Percentiles rank a stretch among this genome's conserved stretches.
phyloP scores from a whole-genome alignment of 2,113 vertebrate species.

The Melanerpes formicivorus region DNA sequence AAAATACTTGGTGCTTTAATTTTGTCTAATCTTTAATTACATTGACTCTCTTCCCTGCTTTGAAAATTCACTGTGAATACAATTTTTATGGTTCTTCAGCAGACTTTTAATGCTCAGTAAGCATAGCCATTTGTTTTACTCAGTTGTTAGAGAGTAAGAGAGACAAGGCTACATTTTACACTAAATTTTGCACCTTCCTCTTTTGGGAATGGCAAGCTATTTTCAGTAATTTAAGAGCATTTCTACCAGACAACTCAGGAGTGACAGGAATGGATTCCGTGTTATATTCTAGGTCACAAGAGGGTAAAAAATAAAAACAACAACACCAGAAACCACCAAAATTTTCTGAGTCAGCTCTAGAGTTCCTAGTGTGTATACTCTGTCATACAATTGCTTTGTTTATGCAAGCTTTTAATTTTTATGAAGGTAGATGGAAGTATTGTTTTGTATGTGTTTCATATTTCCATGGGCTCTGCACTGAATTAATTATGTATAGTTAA shows the following conservation, averaged over 20 bases:
- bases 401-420: not conserved
- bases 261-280: not conserved
- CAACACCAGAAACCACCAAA: not conserved
- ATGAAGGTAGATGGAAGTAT: not conserved
- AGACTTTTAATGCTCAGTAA: not conserved
- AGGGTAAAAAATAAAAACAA: not conserved
- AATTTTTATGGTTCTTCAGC: not conserved
- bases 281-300: not conserved
- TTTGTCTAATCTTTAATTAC: not conserved
- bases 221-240: slow-evolving; percentile 3
- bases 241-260: not conserved
- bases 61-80: not conserved
- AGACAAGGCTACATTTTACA: not conserved
- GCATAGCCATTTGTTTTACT: not conserved
- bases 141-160: not conserved
- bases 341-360: not conserved
- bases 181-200: slow-evolving; percentile 6
- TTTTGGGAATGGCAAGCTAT: not conserved
- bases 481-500: not conserved
- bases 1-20: not conserved
- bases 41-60: not conserved
- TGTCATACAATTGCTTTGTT: not conserved
- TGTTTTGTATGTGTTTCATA: not conserved
- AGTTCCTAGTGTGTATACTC: not conserved
- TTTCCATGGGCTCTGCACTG: not conserved